Base-by-base conservation (phyloP, 2,888 invertebrate species). In the Tuta absoluta region DNA sequence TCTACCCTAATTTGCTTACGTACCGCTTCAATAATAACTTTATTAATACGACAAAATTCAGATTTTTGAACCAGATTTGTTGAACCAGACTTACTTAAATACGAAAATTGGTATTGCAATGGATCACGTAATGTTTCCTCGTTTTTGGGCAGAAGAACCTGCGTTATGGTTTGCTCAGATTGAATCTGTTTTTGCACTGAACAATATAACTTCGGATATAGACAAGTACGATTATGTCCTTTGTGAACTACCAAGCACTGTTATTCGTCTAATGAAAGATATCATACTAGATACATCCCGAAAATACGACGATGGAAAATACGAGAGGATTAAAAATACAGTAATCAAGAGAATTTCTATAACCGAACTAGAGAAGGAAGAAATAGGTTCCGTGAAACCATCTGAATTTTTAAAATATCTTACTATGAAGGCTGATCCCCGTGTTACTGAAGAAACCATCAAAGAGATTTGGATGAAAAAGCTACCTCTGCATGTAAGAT, bases 141-240 rank as follows among this genome's bases (percentile, higher is more conserved):
- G 62, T 11, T 65, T 65, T 62, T 65, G 59, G 62, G 53, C 11
- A 12, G 65, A 65, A 38, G 62, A 65, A 41, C 65, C 65, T 8
- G 65, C 63, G 1, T 24, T 65, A 33, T 65, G 65, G 65, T 65
- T 65, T 28, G 65, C 65, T 12, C 65, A 65, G 37, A 58, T 65
- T 4, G 65, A 65, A 33, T 58, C 65, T 28, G 63, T 63, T 10
- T 65, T 65, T 53, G 63, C 58, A n/a, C 58, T 65, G 33, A 65
- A 59, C 19, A 48, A 38, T 12, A 59, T 65, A 10, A 51, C 49
- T 37, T 38, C 59, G n/a, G 65, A 63, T 21, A 37, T 17, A 17
- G 65, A 62, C 53, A 65, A 59, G 53, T 65, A 65, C 24, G 53
- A 65, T 17, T 59, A 65, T 28, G 59, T 59, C 4, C 24, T 65